Evolutionary conservation across 2,797 vertebrate species (phyloP).

Genomic region (Pseudochirops corinnae): DNA sequence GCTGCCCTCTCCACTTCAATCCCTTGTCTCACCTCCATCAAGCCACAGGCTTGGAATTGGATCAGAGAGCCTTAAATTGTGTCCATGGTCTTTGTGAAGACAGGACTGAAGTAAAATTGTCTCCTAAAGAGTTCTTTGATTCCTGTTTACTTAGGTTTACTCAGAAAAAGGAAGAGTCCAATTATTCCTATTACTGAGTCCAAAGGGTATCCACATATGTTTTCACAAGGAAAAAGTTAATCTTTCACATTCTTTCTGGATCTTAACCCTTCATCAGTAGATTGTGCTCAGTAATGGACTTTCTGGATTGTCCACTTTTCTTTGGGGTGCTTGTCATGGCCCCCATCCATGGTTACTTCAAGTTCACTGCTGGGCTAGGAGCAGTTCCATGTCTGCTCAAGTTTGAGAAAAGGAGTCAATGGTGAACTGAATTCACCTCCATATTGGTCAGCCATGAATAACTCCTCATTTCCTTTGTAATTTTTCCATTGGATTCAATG

Average conservation of each 20-base stretch:
- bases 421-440: slow-evolving; percentile 53
- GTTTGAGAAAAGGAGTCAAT: slow-evolving; percentile 42
- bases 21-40: background rate
- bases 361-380: slow-evolving; percentile 41
- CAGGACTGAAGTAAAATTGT: background rate
- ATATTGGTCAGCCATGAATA: background rate
- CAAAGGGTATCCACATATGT: background rate
- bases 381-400: background rate
- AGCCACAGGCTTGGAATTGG: background rate
- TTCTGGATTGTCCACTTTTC: background rate
- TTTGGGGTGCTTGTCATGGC: background rate
- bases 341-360: slow-evolving; percentile 19
- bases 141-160: background rate
- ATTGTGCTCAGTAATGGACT: background rate
- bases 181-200: background rate
- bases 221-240: background rate
- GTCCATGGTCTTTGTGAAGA: background rate
- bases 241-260: background rate
- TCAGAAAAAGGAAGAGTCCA: background rate
- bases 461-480: slow-evolving; percentile 50
- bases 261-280: background rate
- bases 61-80: background rate
- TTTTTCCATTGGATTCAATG: slow-evolving; percentile 60
- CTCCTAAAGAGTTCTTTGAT: background rate
- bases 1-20: background rate